Conservation (phyloP, 2,888 invertebrate species). For the Brenthis daphne region DNA sequence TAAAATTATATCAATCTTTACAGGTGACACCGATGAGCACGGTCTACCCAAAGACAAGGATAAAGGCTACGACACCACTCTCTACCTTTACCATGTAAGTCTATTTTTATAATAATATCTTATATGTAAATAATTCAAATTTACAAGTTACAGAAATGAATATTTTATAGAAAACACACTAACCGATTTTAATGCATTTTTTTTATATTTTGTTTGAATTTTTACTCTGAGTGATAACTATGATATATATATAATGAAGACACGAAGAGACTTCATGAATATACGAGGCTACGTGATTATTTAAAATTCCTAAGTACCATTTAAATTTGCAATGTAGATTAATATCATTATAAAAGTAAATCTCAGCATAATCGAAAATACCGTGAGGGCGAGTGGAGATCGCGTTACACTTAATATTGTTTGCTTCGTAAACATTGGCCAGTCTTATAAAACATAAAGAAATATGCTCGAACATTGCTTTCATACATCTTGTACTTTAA, state of each 20-base stretch:
- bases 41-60: slow-evolving; percentile 86
- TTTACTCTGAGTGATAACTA: background rate
- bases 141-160: background rate
- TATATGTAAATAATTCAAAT: background rate
- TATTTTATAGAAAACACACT: no score
- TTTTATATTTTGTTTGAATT: no score
- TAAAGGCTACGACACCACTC: slow-evolving; percentile 91
- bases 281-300: background rate
- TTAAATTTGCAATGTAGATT: slow-evolving; percentile 14
- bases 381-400: background rate
- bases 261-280: background rate
- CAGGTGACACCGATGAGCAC: slow-evolving; percentile 87
- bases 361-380: slow-evolving; percentile 18
- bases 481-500: slow-evolving; percentile 25
- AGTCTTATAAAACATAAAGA: slow-evolving; percentile 14
- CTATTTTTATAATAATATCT: slow-evolving; percentile 1
- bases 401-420: slow-evolving; percentile 29
- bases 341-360: slow-evolving; percentile 17
- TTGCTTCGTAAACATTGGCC: slow-evolving; percentile 24
- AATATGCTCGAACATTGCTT: slow-evolving; percentile 23
- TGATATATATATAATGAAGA: background rate
- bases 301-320: background rate
- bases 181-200: no score
- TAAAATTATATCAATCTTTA: slow-evolving; percentile 50
- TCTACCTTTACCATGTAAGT: slow-evolving; percentile 92